Evolutionary conservation across 23 tunicate genomes (phyloP).

Genomic region (Styela clava): DNA sequence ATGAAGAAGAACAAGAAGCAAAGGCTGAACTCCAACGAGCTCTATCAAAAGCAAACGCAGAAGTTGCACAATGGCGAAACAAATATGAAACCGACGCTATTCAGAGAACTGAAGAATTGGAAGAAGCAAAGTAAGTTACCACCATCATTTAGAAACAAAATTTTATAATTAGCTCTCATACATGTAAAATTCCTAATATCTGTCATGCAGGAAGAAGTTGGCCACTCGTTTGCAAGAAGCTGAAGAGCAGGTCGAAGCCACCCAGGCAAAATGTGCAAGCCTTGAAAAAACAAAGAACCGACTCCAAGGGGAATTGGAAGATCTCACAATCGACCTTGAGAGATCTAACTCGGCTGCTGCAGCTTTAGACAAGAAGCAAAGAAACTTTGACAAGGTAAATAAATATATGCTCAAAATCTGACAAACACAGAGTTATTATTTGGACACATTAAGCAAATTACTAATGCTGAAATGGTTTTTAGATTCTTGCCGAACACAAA

Average conservation of each 20-base stretch:
- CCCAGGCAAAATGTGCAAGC: constrained; percentile 33
- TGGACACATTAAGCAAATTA: background rate
- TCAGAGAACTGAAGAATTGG: constrained; percentile 83
- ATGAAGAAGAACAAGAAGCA: constrained; percentile 91
- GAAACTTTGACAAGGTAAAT: constrained; percentile 38
- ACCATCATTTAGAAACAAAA: background rate
- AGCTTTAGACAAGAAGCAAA: constrained; percentile 33
- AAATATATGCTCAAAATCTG: background rate
- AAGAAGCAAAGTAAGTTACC: constrained; percentile 64
- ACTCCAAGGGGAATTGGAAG: constrained; percentile 40
- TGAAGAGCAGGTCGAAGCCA: constrained; percentile 39
- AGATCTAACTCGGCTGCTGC: constrained; percentile 38
- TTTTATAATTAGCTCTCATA: too few species aligned
- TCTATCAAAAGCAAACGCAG: constrained; percentile 80
- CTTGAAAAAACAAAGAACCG: constrained; percentile 43
- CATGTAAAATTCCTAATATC: background rate
- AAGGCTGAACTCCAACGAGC: constrained; percentile 84
- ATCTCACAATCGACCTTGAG: constrained; percentile 32
- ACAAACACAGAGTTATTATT: background rate
- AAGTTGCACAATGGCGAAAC: constrained; percentile 88
- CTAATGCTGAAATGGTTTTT: too few species aligned
- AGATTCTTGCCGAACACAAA: constrained; percentile 30
- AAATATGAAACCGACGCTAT: constrained; percentile 95
- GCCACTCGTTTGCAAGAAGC: constrained; percentile 38
- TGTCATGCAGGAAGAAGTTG: constrained; percentile 30